Base-by-base conservation (phyloP, 1,140 invertebrate genomes). In the Muscidifurax raptorellus region DNA sequence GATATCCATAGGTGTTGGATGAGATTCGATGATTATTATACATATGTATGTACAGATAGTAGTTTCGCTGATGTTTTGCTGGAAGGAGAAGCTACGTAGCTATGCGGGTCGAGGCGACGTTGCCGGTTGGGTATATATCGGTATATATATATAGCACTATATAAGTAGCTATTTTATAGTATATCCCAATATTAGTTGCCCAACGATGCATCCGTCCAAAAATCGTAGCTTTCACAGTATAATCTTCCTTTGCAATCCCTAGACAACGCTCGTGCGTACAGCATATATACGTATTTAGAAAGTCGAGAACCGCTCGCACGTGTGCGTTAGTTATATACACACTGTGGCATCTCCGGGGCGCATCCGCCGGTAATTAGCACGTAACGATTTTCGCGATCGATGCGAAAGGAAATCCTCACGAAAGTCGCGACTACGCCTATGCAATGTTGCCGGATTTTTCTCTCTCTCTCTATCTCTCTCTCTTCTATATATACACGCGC, bases 381-480 rank as follows among this genome's bases (percentile, higher is more conserved):
- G 72, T 7, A 82, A 67, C 71, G 71, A 32, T 40, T 69, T 30
- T 30, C 66, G 28, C 66, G 25, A 27, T 69, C 66, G 66, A 28
- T 28, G 66, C 25, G 66, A 30, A 69, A 30, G 28, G 28, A 69
- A 69, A 74, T n/a, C 32, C 22, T 32, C 32, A 4, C 71, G 2
- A 36, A 32, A 22, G 22, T 18, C 32, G 27, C 67, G 67, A n/a
- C 67, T 30, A 27, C 22, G 66, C 71, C 71, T 25, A 15, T n/a
- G 66, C 13, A 44, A 2, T 71, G 78, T 80, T 80, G 66, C 59
- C 66, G 66, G 64, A 71, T 80, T 72, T 80, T 72, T 44, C 13
- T 25, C 18, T 9, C 25, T 18, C 15, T n/a, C n/a, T n/a, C n/a
- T n/a, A n/a, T n/a, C n/a, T 22, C 52, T 59, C 52, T 59, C 18